Evolutionary conservation across 2,113 vertebrate species (phyloP).

Genomic region (Agapornis roseicollis): DNA sequence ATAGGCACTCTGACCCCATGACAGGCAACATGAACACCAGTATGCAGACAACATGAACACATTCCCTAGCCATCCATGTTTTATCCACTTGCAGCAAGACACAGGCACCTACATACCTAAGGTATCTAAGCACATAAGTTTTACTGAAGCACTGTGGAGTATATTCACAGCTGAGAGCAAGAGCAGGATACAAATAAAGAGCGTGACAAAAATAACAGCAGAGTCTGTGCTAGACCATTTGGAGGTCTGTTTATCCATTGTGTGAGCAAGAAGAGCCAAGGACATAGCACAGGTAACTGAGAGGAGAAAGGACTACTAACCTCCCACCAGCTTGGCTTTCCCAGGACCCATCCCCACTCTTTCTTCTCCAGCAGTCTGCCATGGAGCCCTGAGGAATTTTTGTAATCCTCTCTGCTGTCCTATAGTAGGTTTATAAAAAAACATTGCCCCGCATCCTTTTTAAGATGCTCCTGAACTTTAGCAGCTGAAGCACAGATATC

Average conservation of each 20-base stretch:
- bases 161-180: background rate
- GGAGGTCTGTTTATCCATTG: background rate
- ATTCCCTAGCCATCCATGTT: background rate
- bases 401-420: background rate
- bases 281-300: background rate
- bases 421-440: background rate
- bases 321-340: background rate
- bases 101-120: background rate
- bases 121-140: background rate
- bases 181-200: background rate
- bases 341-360: background rate
- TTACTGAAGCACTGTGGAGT: background rate
- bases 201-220: background rate
- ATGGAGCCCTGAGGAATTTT: background rate
- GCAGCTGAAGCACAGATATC: background rate
- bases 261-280: background rate
- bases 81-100: background rate
- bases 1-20: rapidly evolving
- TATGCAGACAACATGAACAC: background rate
- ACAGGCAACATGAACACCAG: background rate
- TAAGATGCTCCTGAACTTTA: background rate
- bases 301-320: background rate
- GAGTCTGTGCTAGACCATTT: background rate
- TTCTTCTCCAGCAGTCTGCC: background rate
- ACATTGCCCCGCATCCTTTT: background rate